Base-by-base conservation (phyloP, 2,888 invertebrate genomes). In the Plebejus anna region DNA sequence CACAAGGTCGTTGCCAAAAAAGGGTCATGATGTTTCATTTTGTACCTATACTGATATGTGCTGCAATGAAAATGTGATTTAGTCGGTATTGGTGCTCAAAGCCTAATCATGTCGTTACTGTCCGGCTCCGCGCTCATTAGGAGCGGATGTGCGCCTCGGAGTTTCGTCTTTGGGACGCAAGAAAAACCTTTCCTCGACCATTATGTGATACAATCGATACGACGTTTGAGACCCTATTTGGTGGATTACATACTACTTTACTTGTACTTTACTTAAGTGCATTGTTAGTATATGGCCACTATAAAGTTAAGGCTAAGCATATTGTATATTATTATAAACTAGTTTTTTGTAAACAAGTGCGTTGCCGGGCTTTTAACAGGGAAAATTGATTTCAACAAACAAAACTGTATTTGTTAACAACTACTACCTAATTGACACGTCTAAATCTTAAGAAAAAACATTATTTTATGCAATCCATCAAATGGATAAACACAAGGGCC, bases 71-170 rank as follows among this genome's bases (percentile, higher is more conserved):
- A 28, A 28, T 72, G 72, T 72, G 32, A 72, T 72, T 72, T 47
- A 28, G 42, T 11, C 72, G 28, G 47, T 72, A 72, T 47, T 76
- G 57, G 55, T 57, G 66, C 76, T 76, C 71, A 76, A 57, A 71
- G 76, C 57, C 71, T 76, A 71, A 76, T 76, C 57, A 28, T 51
- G 76, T 22, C 76, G 70, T 76, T 76, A 76, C 57, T 76, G 76
- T 38, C 71, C 71, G 70, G 32, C 70, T 70, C 70, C 71, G 51
- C 55, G 57, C 57, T 71, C 71, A 71, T 76, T 76, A 42, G 72
- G 72, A 47, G 47, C 42, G 72, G 72, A 72, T 72, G 72, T 72
- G 72, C 28, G 51, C 72, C 16, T 47, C 47, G 13, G 51, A 72
- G 47, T 51, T 72, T 72, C 47, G 51, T 51, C 72, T 72, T 47